Evolutionary conservation across 2,888 invertebrate genomes (phyloP).

Genomic region (Drosophila neonasuta): DNA sequence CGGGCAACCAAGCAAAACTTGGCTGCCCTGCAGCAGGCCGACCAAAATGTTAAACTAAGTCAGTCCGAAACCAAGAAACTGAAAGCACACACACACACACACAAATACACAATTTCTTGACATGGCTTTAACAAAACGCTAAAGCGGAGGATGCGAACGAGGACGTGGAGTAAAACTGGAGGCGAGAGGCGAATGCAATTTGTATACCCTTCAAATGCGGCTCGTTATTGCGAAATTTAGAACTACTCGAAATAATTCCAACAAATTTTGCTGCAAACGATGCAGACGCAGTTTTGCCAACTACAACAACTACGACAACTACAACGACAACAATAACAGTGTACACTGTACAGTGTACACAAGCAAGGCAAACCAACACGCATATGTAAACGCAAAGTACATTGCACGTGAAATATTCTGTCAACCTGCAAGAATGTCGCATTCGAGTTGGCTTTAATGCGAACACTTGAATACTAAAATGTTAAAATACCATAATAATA

Average conservation of each 20-base stretch:
- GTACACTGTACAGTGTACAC: background rate
- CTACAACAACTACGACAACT: constrained; percentile 24
- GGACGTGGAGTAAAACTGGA: background rate
- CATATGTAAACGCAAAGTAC: constrained; percentile 37
- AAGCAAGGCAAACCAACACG: constrained; percentile 31
- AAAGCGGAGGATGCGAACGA: background rate
- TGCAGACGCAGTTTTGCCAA: constrained; percentile 61
- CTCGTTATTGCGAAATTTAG: constrained; percentile 77
- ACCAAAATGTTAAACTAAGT: constrained; percentile 32
- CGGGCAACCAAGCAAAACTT: constrained; percentile 36
- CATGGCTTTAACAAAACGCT: constrained; percentile 41
- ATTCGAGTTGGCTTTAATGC: too few species aligned
- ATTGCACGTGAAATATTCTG: constrained; percentile 27
- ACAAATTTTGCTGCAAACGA: constrained; percentile 76
- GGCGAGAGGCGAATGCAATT: constrained; percentile 58
- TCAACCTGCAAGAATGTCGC: constrained; percentile 42
- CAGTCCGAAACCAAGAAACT: constrained; percentile 35
- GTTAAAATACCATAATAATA: rapidly evolving
- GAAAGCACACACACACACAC: constrained; percentile 26
- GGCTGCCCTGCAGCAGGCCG: constrained; percentile 38
- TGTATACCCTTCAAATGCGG: constrained; percentile 76
- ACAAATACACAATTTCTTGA: constrained; percentile 34
- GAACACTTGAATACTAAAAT: too few species aligned
- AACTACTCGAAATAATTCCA: constrained; percentile 77
- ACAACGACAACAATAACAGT: constrained; percentile 14